These are phyloP conservation scores for Auanema freiburgensis DNA, from an alignment of 2,888 invertebrate genomes.

Conservation along the genomic window DNA sequence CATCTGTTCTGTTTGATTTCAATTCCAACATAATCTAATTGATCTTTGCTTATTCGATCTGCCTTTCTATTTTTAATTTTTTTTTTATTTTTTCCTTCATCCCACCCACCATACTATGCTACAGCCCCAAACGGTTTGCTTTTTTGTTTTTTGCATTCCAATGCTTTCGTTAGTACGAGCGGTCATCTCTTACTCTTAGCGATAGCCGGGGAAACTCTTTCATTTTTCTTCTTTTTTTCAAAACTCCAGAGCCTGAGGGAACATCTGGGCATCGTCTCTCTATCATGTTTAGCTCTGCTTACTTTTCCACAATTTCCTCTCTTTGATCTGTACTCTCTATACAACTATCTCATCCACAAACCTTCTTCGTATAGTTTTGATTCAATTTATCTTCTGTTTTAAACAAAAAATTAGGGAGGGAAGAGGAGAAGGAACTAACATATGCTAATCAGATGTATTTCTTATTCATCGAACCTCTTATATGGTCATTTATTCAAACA, in stretches of 20 bases:
- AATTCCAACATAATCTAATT: too few relatives aligned
- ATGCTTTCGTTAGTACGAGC: constrained; percentile 8
- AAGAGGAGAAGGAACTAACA: too few relatives aligned
- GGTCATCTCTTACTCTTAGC: constrained; percentile 12
- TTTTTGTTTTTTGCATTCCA: too few relatives aligned
- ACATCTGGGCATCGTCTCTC: background rate
- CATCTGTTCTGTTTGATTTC: constrained; percentile 11
- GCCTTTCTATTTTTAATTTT: background rate
- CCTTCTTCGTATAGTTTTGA: background rate
- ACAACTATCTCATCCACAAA: constrained; percentile 10
- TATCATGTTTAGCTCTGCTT: background rate
- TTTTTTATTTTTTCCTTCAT: constrained; percentile 2
- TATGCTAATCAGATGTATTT: too few relatives aligned
- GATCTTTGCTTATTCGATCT: too few relatives aligned
- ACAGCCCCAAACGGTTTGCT: constrained; percentile 3
- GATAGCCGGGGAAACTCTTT: background rate
- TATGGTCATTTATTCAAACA: too few relatives aligned
- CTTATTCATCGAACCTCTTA: too few relatives aligned
- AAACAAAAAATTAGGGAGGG: too few relatives aligned
- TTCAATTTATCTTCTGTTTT: background rate
- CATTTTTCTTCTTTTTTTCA: background rate
- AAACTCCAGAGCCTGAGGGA: background rate
- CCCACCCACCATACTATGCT: background rate
- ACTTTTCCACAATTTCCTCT: constrained; percentile 1
- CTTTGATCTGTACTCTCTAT: background rate